phyloP scores from a whole-genome alignment of 37 sponge, comb jelly and placozoan genomes.

The Crambe crambe region DNA sequence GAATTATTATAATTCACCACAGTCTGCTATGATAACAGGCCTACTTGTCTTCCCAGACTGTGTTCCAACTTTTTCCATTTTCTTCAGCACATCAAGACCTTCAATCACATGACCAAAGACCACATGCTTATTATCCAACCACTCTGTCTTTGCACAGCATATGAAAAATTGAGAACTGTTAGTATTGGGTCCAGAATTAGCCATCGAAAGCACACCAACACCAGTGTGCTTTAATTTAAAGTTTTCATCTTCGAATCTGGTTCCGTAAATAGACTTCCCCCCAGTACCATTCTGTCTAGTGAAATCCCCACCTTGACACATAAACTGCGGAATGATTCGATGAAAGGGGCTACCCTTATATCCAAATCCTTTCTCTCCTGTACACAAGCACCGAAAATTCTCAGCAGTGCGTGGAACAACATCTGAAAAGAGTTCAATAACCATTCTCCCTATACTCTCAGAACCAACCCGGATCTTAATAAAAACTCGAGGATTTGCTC shows the following conservation, averaged over 20 bases:
- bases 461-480: slow-evolving; percentile 64
- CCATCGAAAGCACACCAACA: slow-evolving; percentile 92
- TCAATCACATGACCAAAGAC: slow-evolving; percentile 96
- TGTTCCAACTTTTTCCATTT: slow-evolving; percentile 92
- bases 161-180: slow-evolving; percentile 97
- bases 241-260: slow-evolving; percentile 97
- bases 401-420: slow-evolving; percentile 98
- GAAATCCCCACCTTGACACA: slow-evolving; percentile 96
- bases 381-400: slow-evolving; percentile 92
- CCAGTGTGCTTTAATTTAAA: slow-evolving; percentile 91
- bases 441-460: slow-evolving; percentile 50
- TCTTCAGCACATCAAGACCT: slow-evolving; percentile 84
- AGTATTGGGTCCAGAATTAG: slow-evolving; percentile 91
- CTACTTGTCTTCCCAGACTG: slow-evolving; percentile 91
- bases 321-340: slow-evolving; percentile 96
- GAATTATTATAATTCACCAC: slow-evolving; percentile 89
- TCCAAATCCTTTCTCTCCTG: slow-evolving; percentile 96
- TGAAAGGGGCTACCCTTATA: slow-evolving; percentile 95
- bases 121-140: slow-evolving; percentile 98
- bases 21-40: slow-evolving; percentile 79
- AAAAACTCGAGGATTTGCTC: slow-evolving; percentile 61
- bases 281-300: slow-evolving; percentile 92
- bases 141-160: slow-evolving; percentile 78
- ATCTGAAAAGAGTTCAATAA: slow-evolving; percentile 80
- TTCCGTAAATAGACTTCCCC: slow-evolving; percentile 95